Evolutionary conservation across 2,113 vertebrate genomes (phyloP).

Genomic region (Cephalopterus ornatus): DNA sequence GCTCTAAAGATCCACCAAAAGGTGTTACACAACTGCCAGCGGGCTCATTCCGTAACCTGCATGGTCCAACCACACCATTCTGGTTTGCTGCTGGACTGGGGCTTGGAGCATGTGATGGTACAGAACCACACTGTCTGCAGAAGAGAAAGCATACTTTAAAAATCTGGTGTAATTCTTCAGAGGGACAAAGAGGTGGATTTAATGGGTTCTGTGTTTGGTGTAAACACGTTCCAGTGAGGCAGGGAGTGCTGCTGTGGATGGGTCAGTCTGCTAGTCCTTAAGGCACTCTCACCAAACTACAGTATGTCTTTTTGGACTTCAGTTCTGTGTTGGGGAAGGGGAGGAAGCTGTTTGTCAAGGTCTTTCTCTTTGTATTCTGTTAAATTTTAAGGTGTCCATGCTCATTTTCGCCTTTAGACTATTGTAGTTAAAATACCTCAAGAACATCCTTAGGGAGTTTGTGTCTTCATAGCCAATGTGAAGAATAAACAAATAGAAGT

Average conservation of each 20-base stretch:
- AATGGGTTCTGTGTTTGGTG: background rate
- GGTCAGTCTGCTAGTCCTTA: background rate
- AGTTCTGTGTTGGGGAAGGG: background rate
- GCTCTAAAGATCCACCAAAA: background rate
- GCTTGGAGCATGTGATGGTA: background rate
- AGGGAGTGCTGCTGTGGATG: background rate
- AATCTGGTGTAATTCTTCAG: background rate
- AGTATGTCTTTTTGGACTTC: background rate
- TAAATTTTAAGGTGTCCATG: background rate
- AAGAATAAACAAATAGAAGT: background rate
- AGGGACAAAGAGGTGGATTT: background rate
- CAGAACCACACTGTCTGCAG: background rate
- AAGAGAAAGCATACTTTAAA: background rate
- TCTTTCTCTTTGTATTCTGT: background rate
- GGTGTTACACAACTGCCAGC: background rate
- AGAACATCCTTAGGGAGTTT: background rate
- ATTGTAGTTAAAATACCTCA: background rate
- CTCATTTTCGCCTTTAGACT: background rate
- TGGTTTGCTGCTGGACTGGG: background rate
- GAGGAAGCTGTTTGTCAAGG: background rate
- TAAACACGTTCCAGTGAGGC: background rate
- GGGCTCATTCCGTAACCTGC: background rate
- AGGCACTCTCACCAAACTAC: background rate
- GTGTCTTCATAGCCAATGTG: background rate
- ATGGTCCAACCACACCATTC: background rate